phyloP scores from a whole-genome alignment of 1,140 invertebrate species.

The Fopius arisanus region DNA sequence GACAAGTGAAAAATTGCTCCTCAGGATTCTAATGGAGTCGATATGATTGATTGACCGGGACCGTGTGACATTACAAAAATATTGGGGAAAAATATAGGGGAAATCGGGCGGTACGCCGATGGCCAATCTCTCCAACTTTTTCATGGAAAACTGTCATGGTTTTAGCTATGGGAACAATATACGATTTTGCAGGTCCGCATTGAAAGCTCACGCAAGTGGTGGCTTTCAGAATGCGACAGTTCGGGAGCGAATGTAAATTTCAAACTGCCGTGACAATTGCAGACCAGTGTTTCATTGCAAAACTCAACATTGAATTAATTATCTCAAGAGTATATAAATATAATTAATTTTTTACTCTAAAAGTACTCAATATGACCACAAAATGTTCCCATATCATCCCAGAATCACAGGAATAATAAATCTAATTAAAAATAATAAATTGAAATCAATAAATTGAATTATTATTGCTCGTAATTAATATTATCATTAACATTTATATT shows the following conservation, averaged over 20 bases:
- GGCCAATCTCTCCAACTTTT: background rate
- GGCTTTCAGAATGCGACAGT: background rate
- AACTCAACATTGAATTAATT: no score
- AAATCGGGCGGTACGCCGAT: background rate
- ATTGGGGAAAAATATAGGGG: background rate
- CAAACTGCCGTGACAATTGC: slow-evolving; percentile 22
- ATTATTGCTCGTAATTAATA: no score
- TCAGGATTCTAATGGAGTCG: background rate
- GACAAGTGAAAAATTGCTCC: background rate
- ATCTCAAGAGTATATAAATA: no score
- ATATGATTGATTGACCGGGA: background rate
- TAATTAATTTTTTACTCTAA: no score
- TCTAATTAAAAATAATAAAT: no score
- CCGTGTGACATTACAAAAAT: background rate
- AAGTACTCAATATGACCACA: no score
- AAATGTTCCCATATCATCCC: no score
- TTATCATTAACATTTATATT: no score
- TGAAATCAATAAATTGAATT: no score
- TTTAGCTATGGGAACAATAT: slow-evolving; percentile 24
- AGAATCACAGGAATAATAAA: no score
- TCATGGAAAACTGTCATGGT: slow-evolving; percentile 17
- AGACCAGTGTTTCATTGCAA: no score
- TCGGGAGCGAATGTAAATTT: slow-evolving; percentile 29
- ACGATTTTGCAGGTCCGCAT: slow-evolving; percentile 27
- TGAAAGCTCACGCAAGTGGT: slow-evolving; percentile 21